phyloP scores from a whole-genome alignment of 2,113 vertebrate genomes.

The Nymphicus hollandicus region DNA sequence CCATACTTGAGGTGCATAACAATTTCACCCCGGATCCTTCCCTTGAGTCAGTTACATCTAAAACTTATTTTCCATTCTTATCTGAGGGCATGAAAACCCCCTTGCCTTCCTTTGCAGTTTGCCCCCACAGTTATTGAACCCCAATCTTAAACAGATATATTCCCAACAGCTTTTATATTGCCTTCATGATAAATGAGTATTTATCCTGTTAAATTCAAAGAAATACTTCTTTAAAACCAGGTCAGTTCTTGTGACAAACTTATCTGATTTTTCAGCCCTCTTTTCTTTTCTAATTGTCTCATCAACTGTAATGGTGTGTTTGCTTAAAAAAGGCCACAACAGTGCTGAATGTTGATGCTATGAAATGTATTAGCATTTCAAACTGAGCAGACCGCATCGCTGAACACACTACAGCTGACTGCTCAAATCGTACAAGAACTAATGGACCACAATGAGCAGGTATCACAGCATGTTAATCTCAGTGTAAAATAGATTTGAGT shows the following conservation, averaged over 20 bases:
- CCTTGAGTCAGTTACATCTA: background rate
- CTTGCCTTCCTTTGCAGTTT: background rate
- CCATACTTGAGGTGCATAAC: background rate
- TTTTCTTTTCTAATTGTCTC: background rate
- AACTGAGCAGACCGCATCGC: background rate
- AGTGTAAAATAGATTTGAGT: slow-evolving; percentile 46
- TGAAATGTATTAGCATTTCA: background rate
- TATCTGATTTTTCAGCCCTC: background rate
- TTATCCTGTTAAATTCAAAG: background rate
- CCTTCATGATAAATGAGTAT: background rate
- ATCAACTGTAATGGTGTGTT: background rate
- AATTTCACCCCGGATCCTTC: background rate
- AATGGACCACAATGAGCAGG: slow-evolving; percentile 24
- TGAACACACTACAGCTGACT: background rate
- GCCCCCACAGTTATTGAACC: background rate
- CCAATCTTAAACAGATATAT: background rate
- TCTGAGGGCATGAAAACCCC: background rate
- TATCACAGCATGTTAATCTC: slow-evolving; percentile 40
- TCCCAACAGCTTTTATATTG: background rate
- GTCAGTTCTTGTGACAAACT: background rate
- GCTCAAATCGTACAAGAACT: background rate
- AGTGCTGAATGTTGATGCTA: background rate
- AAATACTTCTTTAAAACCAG: background rate
- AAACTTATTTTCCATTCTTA: background rate
- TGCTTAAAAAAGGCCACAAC: background rate